phyloP scores from a whole-genome alignment of 2,888 invertebrate genomes.

The Metellina segmentata region DNA sequence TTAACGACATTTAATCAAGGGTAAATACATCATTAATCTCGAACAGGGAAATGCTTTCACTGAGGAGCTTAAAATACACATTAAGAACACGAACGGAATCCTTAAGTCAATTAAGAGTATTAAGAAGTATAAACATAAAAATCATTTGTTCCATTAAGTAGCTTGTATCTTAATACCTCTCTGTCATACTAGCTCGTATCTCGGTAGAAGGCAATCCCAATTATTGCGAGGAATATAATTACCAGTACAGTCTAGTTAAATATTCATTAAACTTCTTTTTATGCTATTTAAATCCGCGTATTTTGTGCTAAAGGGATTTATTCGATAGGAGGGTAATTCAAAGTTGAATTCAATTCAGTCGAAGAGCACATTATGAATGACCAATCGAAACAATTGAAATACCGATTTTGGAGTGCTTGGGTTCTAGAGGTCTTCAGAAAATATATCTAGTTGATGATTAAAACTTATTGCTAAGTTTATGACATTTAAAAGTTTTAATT shows the following conservation, averaged over 20 bases:
- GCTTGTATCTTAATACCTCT: conserved; percentile 16
- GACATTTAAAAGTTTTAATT: not conserved
- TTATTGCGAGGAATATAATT: conserved; percentile 1
- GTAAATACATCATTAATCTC: not conserved
- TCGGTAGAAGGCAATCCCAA: not conserved
- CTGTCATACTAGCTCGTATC: not conserved
- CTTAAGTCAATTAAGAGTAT: conserved; percentile 41
- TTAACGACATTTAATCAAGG: conserved; percentile 10
- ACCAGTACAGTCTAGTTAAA: not conserved
- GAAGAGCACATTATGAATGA: not conserved
- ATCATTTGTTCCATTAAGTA: conserved; percentile 32
- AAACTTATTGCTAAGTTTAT: not conserved
- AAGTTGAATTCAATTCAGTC: not conserved
- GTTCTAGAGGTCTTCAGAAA: not conserved
- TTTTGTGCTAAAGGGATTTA: not conserved
- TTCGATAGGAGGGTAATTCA: not conserved
- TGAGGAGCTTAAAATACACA: conserved; percentile 15
- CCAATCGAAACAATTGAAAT: not conserved
- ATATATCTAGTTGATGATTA: not conserved
- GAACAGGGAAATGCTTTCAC: not conserved
- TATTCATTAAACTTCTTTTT: not conserved
- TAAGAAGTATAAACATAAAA: conserved; percentile 26
- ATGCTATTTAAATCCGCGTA: not conserved
- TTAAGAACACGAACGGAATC: conserved; percentile 39
- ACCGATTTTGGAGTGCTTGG: not conserved